Percentiles rank a stretch among this genome's conserved stretches.
These are phyloP conservation scores for Oncorhynchus tshawytscha DNA, from an alignment of 2,113 vertebrate species.

Conservation along the genomic window DNA sequence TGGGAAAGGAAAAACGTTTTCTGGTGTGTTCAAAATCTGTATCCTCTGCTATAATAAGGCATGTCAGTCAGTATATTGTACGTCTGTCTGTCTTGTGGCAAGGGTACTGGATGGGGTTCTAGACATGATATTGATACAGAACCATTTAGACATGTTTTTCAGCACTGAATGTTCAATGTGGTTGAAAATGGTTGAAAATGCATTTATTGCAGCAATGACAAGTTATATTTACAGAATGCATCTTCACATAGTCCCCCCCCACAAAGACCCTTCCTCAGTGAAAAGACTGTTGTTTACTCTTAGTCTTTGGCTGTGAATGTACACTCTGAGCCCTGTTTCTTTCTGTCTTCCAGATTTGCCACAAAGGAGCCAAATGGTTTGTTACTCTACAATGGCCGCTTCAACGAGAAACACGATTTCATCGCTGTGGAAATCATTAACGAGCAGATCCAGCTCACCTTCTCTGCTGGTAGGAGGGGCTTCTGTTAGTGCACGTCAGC, in stretches of 20 bases:
- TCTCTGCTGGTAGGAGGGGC: conserved; percentile 85
- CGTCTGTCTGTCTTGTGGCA: neutral
- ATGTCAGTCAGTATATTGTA: conserved; percentile 6
- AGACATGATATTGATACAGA: too few relatives aligned
- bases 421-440: conserved; percentile 90
- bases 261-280: neutral
- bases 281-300: neutral
- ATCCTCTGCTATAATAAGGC: conserved; percentile 30
- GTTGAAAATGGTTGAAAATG: neutral
- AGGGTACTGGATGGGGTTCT: too few relatives aligned
- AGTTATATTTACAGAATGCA: too few relatives aligned
- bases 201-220: too few relatives aligned
- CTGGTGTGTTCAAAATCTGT: conserved; percentile 11
- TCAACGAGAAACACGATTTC: conserved; percentile 95
- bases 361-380: conserved; percentile 85
- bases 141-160: too few relatives aligned
- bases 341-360: conserved; percentile 79
- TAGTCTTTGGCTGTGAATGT: neutral
- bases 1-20: conserved; percentile 5
- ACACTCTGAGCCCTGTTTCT: neutral
- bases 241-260: neutral
- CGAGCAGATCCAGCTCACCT: conserved; percentile 92
- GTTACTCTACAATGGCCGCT: conserved; percentile 92
- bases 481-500: neutral
- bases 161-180: neutral